Evolutionary conservation across 2,888 invertebrate species (phyloP).

Genomic region (Ditula angustiorana): DNA sequence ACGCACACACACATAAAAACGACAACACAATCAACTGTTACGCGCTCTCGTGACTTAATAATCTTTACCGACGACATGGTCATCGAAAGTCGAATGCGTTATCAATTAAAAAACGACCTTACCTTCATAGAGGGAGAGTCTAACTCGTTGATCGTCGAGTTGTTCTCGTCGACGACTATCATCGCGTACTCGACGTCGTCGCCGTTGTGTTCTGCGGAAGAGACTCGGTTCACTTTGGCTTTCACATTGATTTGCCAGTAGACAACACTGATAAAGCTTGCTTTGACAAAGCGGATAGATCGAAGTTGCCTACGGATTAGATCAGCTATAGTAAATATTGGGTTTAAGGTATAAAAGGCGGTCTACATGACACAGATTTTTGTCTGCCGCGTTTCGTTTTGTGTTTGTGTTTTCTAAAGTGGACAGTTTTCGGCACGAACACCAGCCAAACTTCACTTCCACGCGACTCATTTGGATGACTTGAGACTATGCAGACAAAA

Average conservation of each 20-base stretch:
- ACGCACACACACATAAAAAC: not conserved
- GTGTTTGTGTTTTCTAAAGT: too few relatives aligned
- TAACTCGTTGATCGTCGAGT: constrained; percentile 93
- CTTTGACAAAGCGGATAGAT: constrained; percentile 69
- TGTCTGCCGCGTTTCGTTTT: too few relatives aligned
- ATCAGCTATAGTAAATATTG: constrained; percentile 33
- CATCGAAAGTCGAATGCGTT: constrained; percentile 29
- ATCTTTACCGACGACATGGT: constrained; percentile 26
- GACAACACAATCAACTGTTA: not conserved
- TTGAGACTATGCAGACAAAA: not conserved
- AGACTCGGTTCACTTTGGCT: constrained; percentile 23
- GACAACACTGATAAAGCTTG: constrained; percentile 77
- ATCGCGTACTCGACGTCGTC: constrained; percentile 95
- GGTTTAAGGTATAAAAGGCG: not conserved
- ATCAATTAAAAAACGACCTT: constrained; percentile 48
- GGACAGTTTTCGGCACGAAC: too few relatives aligned
- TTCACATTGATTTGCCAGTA: constrained; percentile 19
- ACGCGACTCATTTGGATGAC: not conserved
- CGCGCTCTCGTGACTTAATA: not conserved
- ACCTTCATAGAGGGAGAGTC: constrained; percentile 96
- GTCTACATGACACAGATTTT: not conserved
- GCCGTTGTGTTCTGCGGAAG: constrained; percentile 81
- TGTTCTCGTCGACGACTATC: constrained; percentile 95
- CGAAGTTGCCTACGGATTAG: constrained; percentile 45
- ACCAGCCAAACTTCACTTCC: too few relatives aligned